phyloP scores from a whole-genome alignment of 2,888 invertebrate species.

The Volucella inanis region DNA sequence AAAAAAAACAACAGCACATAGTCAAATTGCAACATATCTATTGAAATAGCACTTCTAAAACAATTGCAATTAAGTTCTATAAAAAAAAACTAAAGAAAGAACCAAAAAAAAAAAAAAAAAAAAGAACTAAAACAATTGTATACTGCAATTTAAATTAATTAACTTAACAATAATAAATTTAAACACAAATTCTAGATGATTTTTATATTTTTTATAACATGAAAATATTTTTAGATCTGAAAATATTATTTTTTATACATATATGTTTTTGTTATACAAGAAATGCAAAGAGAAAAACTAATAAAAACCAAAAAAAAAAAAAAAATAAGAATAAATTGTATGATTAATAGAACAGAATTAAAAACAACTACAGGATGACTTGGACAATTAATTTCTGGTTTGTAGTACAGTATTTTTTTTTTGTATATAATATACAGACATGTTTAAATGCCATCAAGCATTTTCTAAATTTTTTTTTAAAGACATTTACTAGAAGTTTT shows the following conservation, averaged over 20 bases:
- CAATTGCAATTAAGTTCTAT: constrained; percentile 7
- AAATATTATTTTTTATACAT: too few relatives aligned
- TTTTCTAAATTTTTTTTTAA: constrained; percentile 7
- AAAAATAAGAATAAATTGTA: constrained; percentile 20
- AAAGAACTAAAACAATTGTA: neutral
- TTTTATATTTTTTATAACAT: too few relatives aligned
- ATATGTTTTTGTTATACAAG: too few relatives aligned
- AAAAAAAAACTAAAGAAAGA: constrained; percentile 9
- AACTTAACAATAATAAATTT: constrained; percentile 8
- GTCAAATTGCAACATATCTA: constrained; percentile 20
- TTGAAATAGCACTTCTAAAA: constrained; percentile 1
- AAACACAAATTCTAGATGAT: too few relatives aligned
- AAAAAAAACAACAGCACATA: constrained; percentile 4
- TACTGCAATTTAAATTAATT: constrained; percentile 31
- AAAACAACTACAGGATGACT: constrained; percentile 75
- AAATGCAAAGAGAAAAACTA: neutral
- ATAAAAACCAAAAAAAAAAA: neutral
- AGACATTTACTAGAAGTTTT: constrained; percentile 44
- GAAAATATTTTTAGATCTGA: too few relatives aligned
- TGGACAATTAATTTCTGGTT: constrained; percentile 73
- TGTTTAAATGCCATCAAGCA: constrained; percentile 41
- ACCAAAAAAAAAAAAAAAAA: neutral
- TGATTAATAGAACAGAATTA: constrained; percentile 55
- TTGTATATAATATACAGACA: constrained; percentile 49
- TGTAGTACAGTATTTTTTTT: constrained; percentile 38